A percentile compares a stretch with the other conserved stretches of the same genome.
Evolutionary conservation across 2,113 vertebrate genomes (phyloP).

Genomic region (Axis porcinus): DNA sequence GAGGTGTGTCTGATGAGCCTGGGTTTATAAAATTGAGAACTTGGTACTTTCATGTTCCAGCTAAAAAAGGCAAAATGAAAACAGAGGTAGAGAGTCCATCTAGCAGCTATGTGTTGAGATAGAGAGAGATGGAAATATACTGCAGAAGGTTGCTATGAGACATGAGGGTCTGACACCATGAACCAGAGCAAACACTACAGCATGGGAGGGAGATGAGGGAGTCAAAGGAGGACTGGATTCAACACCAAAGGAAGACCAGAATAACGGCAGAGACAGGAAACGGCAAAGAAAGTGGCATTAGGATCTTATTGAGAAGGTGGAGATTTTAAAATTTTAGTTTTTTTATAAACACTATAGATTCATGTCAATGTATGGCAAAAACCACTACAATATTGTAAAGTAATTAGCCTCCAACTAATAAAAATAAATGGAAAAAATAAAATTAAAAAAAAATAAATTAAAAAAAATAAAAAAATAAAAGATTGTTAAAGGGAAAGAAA

Average conservation of each 20-base stretch:
- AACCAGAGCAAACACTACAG: not conserved
- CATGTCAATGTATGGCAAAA: too few relatives aligned
- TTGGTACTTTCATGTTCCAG: not conserved
- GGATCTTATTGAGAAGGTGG: not conserved
- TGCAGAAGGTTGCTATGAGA: not conserved
- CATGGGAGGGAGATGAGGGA: not conserved
- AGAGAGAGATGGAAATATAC: not conserved
- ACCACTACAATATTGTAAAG: too few relatives aligned
- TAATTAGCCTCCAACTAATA: too few relatives aligned
- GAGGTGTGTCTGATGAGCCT: not conserved
- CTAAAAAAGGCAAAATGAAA: not conserved
- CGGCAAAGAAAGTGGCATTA: not conserved
- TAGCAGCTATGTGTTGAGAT: not conserved
- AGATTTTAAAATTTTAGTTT: not conserved
- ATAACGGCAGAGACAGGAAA: not conserved
- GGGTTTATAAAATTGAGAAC: not conserved
- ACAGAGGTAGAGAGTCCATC: not conserved
- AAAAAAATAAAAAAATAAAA: too few relatives aligned
- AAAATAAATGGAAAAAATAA: too few relatives aligned
- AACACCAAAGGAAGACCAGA: not conserved
- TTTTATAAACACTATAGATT: slow-evolving; percentile 1
- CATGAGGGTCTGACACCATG: not conserved
- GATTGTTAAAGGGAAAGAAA: too few relatives aligned
- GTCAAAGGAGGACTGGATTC: not conserved
- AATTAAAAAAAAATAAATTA: too few relatives aligned